phyloP scores from a whole-genome alignment of 1,140 invertebrate genomes.

The Drosophila leontia region DNA sequence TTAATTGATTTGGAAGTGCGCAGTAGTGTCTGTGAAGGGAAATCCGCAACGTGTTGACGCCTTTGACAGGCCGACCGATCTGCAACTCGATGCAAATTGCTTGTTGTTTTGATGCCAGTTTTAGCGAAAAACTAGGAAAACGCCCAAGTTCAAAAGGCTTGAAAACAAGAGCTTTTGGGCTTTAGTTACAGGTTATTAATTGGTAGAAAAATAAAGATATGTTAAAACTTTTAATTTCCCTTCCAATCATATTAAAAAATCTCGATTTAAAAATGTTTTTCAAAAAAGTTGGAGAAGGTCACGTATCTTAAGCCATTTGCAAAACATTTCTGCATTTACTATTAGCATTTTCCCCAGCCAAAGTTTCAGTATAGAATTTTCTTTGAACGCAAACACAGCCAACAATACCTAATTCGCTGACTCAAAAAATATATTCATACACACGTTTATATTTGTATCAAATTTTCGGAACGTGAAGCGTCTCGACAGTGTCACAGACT shows the following conservation, averaged over 20 bases:
- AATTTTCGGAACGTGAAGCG: constrained; percentile 12
- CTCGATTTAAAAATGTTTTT: background rate
- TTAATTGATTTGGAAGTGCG: constrained; percentile 50
- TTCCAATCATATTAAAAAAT: background rate
- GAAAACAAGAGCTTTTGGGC: background rate
- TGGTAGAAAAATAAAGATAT: background rate
- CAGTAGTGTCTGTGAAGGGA: constrained; percentile 25
- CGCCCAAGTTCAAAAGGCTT: constrained; percentile 27
- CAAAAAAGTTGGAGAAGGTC: background rate
- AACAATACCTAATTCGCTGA: constrained; percentile 17
- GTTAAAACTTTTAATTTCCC: no score
- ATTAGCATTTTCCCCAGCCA: constrained; percentile 1
- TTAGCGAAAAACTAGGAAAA: constrained; percentile 42
- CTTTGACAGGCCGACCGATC: constrained; percentile 32
- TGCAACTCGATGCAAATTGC: constrained; percentile 52
- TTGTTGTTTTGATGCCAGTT: constrained; percentile 70
- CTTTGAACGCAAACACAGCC: constrained; percentile 19
- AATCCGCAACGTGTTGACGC: constrained; percentile 42
- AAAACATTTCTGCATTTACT: background rate
- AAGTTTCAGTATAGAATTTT: constrained; percentile 46
- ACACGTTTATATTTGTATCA: constrained; percentile 4
- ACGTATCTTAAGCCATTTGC: background rate
- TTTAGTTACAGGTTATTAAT: background rate
- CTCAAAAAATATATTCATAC: constrained; percentile 21
- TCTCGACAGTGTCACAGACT: constrained; percentile 24